phyloP scores from a whole-genome alignment of 2,113 vertebrate genomes.

The Clupea harengus region DNA sequence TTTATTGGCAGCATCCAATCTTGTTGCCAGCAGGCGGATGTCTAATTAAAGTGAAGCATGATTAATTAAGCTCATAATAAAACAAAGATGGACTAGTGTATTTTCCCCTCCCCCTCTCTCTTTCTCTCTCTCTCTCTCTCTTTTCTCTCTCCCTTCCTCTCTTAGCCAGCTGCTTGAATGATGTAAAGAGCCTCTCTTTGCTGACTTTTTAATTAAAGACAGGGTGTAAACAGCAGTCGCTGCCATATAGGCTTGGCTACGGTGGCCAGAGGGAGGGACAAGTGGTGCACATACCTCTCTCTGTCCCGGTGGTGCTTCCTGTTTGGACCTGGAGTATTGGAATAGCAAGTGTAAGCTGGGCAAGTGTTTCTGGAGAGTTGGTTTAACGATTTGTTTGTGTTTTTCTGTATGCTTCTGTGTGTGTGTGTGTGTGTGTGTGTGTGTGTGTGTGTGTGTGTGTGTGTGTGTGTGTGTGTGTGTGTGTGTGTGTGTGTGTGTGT shows the following conservation, averaged over 20 bases:
- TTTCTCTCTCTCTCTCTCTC: slow-evolving; percentile 22
- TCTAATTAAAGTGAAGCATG: slow-evolving; percentile 60
- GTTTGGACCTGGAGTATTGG: background rate
- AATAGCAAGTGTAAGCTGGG: background rate
- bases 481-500: background rate
- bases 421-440: background rate
- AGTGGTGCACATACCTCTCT: background rate
- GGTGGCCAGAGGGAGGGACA: slow-evolving; percentile 6
- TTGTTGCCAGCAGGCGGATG: slow-evolving; percentile 42
- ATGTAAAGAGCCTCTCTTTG: slow-evolving; percentile 29
- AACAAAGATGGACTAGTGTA: slow-evolving; percentile 40
- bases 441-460: background rate
- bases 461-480: background rate
- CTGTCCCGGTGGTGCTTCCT: background rate
- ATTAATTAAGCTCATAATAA: slow-evolving; percentile 59
- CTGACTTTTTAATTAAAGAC: slow-evolving; percentile 44
- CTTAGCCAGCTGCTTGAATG: slow-evolving; percentile 25
- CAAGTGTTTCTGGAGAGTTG: background rate
- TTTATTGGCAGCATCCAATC: slow-evolving; percentile 40
- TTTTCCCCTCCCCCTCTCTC: background rate
- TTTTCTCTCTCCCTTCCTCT: background rate
- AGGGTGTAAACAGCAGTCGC: slow-evolving; percentile 37
- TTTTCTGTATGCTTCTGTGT: background rate
- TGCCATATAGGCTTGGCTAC: slow-evolving; percentile 19
- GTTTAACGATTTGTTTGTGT: background rate